These are phyloP conservation scores for Thalassoma bifasciatum DNA, from an alignment of 2,113 vertebrate species.

Conservation along the genomic window DNA sequence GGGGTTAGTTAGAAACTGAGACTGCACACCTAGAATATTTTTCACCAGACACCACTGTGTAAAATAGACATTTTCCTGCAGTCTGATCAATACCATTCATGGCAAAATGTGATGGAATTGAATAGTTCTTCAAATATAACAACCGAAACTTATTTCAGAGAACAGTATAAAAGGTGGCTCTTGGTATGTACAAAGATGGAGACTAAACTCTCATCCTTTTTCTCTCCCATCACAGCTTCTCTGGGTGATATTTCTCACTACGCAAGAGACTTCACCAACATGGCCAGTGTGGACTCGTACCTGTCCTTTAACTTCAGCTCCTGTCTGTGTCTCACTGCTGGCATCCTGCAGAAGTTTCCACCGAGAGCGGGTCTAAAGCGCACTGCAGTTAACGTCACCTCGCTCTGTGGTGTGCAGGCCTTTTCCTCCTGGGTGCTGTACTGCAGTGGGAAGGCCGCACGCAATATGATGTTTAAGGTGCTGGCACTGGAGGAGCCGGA, in stretches of 20 bases:
- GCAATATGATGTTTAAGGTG: conserved; percentile 91
- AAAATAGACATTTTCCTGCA: too few relatives aligned
- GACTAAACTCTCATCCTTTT: too few relatives aligned
- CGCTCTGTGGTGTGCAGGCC: conserved; percentile 86
- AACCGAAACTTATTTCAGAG: too few relatives aligned
- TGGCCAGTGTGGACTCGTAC: conserved; percentile 84
- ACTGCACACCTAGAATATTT: too few relatives aligned
- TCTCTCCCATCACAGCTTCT: conserved; percentile 75
- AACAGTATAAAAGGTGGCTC: too few relatives aligned
- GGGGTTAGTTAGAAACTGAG: too few relatives aligned
- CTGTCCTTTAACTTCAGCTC: conserved; percentile 90
- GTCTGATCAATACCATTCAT: too few relatives aligned
- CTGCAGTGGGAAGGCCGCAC: conserved; percentile 89
- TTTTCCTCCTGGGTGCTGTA: conserved; percentile 89
- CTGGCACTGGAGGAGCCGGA: conserved; percentile 87
- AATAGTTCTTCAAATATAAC: too few relatives aligned
- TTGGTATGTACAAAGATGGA: too few relatives aligned
- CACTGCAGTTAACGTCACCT: conserved; percentile 89
- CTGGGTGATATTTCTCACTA: conserved; percentile 89
- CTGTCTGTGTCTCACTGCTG: conserved; percentile 84
- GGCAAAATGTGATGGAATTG: too few relatives aligned
- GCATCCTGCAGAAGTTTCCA: conserved; percentile 81
- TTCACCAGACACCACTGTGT: too few relatives aligned
- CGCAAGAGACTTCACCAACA: conserved; percentile 76
- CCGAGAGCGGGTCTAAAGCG: conserved; percentile 65